A percentile compares a stretch with the other conserved stretches of the same genome.
Evolutionary conservation across 1,140 invertebrate species (phyloP).

Genomic region (Sinonovacula constricta): DNA sequence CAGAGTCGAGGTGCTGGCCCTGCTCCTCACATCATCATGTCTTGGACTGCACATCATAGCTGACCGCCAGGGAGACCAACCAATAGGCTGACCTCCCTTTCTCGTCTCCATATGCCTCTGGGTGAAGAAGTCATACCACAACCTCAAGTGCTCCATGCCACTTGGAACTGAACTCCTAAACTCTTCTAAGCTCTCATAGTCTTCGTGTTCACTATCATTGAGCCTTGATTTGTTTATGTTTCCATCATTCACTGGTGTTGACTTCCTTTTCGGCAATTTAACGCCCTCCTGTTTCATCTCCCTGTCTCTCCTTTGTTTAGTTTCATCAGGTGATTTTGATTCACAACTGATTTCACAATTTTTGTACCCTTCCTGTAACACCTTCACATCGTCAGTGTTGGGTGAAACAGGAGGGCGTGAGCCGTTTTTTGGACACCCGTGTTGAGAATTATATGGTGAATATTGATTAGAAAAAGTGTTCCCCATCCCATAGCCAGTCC

Average conservation of each 20-base stretch:
- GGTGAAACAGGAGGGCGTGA: slow-evolving; percentile 65
- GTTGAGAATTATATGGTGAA: slow-evolving; percentile 52
- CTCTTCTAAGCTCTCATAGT: no score
- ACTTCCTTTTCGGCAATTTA: neutral
- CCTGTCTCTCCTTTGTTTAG: neutral
- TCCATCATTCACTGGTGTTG: neutral
- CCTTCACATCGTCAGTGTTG: slow-evolving; percentile 60
- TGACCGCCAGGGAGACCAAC: slow-evolving; percentile 24
- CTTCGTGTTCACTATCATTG: no score
- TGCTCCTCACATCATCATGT: slow-evolving; percentile 43
- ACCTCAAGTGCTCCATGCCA: neutral
- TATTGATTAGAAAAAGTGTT: slow-evolving; percentile 50
- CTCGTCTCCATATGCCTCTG: neutral
- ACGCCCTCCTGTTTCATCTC: neutral
- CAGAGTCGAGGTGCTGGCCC: slow-evolving; percentile 39
- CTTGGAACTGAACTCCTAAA: no score
- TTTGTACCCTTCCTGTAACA: slow-evolving; percentile 64
- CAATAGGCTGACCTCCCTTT: neutral
- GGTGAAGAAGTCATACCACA: neutral
- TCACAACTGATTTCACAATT: slow-evolving; percentile 30
- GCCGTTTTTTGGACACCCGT: slow-evolving; percentile 66
- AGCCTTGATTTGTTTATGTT: no score
- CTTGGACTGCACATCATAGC: slow-evolving; percentile 37
- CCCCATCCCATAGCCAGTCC: slow-evolving; percentile 44
- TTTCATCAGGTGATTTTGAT: slow-evolving; percentile 5